Percentiles rank a stretch among this genome's conserved stretches.
Evolutionary conservation across 1,140 invertebrate species (phyloP).

Genomic region (Melipona quadrifasciata): DNA sequence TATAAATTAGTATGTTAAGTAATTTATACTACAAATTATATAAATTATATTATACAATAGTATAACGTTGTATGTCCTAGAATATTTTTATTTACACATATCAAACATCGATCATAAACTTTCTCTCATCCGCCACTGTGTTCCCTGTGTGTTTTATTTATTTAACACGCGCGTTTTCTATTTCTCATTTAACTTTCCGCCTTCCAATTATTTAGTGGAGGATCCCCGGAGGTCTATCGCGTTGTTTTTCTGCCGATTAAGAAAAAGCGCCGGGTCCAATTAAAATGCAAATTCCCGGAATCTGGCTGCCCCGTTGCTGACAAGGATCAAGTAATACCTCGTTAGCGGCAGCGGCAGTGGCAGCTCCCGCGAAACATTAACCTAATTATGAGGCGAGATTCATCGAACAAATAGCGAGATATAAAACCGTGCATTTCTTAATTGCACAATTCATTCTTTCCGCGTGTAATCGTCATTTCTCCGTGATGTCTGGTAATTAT

Average conservation of each 20-base stretch:
- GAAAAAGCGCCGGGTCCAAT: background rate
- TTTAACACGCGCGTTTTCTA: no score
- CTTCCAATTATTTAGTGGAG: no score
- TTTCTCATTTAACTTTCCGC: no score
- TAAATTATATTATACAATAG: no score
- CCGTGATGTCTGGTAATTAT: background rate
- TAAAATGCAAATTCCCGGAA: slow-evolving; percentile 32
- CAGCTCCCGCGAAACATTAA: slow-evolving; percentile 39
- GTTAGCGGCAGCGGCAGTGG: slow-evolving; percentile 15
- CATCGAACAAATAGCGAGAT: slow-evolving; percentile 15
- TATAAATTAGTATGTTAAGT: no score
- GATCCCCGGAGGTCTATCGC: no score
- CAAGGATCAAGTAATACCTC: slow-evolving; percentile 12
- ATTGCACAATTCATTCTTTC: background rate
- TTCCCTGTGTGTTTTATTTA: no score
- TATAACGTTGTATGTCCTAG: no score
- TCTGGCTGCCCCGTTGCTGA: background rate
- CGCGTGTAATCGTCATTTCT: background rate
- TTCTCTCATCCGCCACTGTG: no score
- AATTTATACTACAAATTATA: no score
- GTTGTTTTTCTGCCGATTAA: background rate
- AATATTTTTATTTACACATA: no score
- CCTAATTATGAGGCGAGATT: slow-evolving; percentile 31
- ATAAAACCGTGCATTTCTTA: background rate
- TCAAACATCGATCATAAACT: no score